Evolutionary conservation across 2,113 vertebrate species (phyloP), one percentile per base, ranked within the genome.

Genomic region (Engraulis encrasicolus): DNA sequence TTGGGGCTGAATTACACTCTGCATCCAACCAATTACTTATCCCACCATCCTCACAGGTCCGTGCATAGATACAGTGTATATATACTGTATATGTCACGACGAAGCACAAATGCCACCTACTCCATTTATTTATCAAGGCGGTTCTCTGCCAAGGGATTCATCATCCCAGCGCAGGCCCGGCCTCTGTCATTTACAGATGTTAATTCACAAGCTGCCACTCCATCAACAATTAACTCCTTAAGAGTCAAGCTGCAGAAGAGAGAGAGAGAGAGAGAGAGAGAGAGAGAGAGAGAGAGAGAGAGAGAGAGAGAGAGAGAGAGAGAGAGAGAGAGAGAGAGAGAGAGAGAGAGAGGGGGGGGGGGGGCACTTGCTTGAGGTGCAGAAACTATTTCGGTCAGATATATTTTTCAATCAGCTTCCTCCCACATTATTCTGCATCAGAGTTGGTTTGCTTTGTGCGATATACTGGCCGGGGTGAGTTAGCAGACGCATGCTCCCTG

Each of bases 11-110:
- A 90, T 89, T 89, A 90, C 87, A 90, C 84, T 82, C 88, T 78
- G 84, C 88, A 91, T 89, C 90, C 85, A 89, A 82, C 86, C 90
- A 90, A 89, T 92, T 90, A 92, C 84, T 86, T 86, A 86, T 89
- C 85, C 82, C 80, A 82, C 85, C 40, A 52, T 78, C 78, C 80
- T 61, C 61, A 52, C 81, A 82, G 84, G 84, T 86, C 85, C 81
- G 52, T 74, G n/a, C n/a, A n/a, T n/a, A n/a, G n/a, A n/a, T n/a
- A n/a, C n/a, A n/a, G n/a, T n/a, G n/a, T n/a, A n/a, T n/a, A n/a
- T n/a, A n/a, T n/a, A n/a, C n/a, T n/a, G 37, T 82, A 23, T 61
- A 84, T 34, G 52, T 50, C 81, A 36, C n/a, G 27, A 37, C 34
- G 19, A 40, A 6, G 36, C 81, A 54, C 1, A 54, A 77, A 37